phyloP scores from a whole-genome alignment of 1,140 invertebrate genomes.

The Gryllus bimaculatus region DNA sequence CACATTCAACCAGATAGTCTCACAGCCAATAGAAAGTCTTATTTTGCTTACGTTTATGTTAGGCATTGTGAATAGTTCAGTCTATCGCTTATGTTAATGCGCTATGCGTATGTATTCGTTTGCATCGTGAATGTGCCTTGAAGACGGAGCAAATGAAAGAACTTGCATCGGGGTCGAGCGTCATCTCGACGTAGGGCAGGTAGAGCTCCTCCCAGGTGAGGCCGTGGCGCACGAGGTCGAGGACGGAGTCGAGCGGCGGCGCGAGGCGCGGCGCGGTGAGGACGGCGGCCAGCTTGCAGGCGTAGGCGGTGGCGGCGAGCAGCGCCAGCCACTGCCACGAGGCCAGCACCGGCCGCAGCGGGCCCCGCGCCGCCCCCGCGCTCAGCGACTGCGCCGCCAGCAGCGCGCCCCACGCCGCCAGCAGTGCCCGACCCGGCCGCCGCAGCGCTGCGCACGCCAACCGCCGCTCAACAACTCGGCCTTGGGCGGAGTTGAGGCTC shows the following conservation, averaged over 20 bases:
- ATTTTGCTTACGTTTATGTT: no score
- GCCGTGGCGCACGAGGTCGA: neutral
- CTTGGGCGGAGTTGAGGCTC: no score
- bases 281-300: neutral
- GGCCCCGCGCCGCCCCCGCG: no score
- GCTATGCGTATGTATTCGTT: no score
- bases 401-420: neutral
- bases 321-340: neutral
- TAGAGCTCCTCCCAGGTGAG: neutral
- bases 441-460: neutral
- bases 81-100: no score
- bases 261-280: neutral
- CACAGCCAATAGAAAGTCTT: no score
- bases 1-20: no score
- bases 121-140: no score
- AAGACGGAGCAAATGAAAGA: no score
- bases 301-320: neutral
- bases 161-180: neutral
- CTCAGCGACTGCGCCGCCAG: neutral
- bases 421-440: neutral
- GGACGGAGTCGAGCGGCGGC: neutral
- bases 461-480: no score
- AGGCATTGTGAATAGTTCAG: no score
- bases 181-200: neutral
- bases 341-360: neutral